phyloP scores from a whole-genome alignment of 2,888 invertebrate species.

The Dyspetes luteomarginatus region DNA sequence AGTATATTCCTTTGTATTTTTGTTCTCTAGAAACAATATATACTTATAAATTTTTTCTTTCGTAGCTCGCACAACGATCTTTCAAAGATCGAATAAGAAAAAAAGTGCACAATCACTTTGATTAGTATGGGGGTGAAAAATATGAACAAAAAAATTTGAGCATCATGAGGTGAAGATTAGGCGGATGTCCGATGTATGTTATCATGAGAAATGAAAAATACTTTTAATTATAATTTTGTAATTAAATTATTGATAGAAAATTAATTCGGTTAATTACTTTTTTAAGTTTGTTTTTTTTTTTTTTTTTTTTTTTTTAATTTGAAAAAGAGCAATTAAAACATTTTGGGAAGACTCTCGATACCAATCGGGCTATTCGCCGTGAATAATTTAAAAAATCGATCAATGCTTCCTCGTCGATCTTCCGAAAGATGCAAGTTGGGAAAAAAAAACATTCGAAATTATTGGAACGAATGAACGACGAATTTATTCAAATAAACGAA shows the following conservation, averaged over 20 bases:
- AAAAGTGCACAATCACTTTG: slow-evolving; percentile 33
- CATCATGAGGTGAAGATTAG: slow-evolving; percentile 9
- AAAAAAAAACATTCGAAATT: slow-evolving; percentile 1
- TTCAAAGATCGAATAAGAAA: slow-evolving; percentile 38
- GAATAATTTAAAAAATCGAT: slow-evolving; percentile 34
- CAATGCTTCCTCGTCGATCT: slow-evolving; percentile 61
- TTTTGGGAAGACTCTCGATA: neutral
- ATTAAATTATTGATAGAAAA: neutral
- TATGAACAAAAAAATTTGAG: slow-evolving; percentile 2
- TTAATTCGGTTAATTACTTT: neutral
- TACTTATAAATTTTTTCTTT: slow-evolving; percentile 41
- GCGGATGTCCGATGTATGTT: slow-evolving; percentile 11
- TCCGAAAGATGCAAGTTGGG: slow-evolving; percentile 29
- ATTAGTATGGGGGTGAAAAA: neutral
- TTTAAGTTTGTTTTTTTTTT: neutral
- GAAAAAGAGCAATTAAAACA: neutral
- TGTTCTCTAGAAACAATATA: slow-evolving; percentile 27
- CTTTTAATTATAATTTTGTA: neutral
- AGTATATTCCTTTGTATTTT: slow-evolving; percentile 7
- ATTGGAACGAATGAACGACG: slow-evolving; percentile 14
- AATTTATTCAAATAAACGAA: slow-evolving; percentile 1
- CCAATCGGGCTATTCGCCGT: slow-evolving; percentile 18
- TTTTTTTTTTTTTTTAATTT: neutral
- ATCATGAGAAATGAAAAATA: neutral
- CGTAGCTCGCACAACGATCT: slow-evolving; percentile 54